phyloP scores from a whole-genome alignment of 1,140 invertebrate species.

The Trypoxylus dichotomus region DNA sequence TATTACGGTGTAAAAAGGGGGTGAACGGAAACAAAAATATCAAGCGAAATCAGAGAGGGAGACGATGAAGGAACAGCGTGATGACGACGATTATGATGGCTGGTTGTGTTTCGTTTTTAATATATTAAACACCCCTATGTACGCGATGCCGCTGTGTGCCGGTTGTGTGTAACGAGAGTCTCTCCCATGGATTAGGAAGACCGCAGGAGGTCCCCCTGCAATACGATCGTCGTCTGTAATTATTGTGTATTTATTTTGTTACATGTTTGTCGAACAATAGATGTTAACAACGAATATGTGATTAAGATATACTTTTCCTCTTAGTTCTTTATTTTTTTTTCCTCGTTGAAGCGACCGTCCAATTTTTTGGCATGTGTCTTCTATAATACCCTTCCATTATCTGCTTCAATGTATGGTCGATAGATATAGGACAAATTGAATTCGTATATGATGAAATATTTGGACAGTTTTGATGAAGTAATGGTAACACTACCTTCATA shows the following conservation, averaged over 20 bases:
- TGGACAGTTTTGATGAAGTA: not conserved
- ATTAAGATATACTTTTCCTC: constrained; percentile 6
- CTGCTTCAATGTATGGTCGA: not conserved
- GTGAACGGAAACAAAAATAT: constrained; percentile 12
- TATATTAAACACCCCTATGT: constrained; percentile 13
- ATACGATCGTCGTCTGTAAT: constrained; percentile 4
- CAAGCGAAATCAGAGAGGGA: not conserved
- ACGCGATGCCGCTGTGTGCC: not conserved
- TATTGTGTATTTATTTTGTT: constrained; percentile 25
- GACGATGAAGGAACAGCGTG: not conserved
- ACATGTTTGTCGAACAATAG: constrained; percentile 22
- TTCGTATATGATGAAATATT: not conserved
- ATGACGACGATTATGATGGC: not conserved
- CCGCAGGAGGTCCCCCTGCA: constrained; percentile 7
- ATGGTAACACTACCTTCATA: not conserved
- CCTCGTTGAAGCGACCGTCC: not conserved
- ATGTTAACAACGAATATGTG: constrained; percentile 10
- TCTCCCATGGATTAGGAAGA: constrained; percentile 12
- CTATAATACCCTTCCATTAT: not conserved
- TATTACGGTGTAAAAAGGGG: not conserved
- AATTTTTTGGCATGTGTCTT: constrained; percentile 20
- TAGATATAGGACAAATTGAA: no score
- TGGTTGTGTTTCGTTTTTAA: constrained; percentile 1
- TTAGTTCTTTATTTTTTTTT: not conserved
- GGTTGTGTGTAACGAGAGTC: constrained; percentile 4